Conservation (phyloP, 2,888 invertebrate species). For the Cacoxenus indagator region DNA sequence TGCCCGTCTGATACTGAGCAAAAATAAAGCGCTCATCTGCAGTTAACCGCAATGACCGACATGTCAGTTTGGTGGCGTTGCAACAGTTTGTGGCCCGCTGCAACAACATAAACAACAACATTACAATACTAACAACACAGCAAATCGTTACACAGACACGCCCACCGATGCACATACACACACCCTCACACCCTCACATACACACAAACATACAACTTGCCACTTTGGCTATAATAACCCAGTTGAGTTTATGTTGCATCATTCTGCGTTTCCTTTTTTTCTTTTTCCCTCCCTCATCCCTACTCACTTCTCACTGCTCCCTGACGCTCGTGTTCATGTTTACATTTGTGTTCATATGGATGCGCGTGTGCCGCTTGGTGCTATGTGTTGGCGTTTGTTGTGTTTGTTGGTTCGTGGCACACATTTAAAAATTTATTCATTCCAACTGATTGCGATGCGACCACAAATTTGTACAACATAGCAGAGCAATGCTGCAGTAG, state of each 20-base stretch:
- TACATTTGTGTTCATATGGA: no score
- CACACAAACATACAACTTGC: constrained; percentile 31
- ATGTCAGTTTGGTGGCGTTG: constrained; percentile 23
- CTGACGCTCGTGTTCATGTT: no score
- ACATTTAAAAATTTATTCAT: constrained; percentile 26
- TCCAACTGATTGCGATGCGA: constrained; percentile 22
- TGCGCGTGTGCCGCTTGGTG: neutral
- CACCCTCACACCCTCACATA: constrained; percentile 32
- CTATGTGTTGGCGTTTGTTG: neutral
- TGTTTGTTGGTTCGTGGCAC: neutral
- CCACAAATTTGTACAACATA: constrained; percentile 22
- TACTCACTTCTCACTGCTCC: no score
- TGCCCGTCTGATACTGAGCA: no score
- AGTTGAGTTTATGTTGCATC: constrained; percentile 10
- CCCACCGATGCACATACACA: no score
- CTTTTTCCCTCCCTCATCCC: neutral
- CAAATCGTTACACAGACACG: no score
- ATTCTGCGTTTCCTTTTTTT: no score
- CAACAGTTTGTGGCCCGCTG: constrained; percentile 15
- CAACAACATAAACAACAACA: no score
- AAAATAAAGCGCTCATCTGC: constrained; percentile 24
- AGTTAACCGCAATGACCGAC: constrained; percentile 26
- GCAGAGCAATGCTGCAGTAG: neutral
- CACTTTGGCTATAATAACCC: neutral
- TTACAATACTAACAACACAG: no score